Conservation (phyloP, 2,797 vertebrate species). For the Denticeps clupeoides region DNA sequence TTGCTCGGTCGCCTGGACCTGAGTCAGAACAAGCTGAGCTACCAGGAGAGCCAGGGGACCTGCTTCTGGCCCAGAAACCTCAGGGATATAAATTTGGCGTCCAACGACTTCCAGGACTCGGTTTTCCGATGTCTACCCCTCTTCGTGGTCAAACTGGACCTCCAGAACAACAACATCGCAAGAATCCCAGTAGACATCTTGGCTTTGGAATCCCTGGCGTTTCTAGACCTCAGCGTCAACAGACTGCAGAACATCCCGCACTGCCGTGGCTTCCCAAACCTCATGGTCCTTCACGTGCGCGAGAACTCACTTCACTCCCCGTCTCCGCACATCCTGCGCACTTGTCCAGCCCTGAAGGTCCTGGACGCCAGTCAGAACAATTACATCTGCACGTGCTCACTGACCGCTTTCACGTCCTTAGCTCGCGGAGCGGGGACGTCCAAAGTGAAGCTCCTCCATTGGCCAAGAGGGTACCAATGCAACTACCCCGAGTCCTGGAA, state of each 20-base stretch:
- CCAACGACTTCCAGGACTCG: conserved; percentile 51
- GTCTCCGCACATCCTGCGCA: conserved; percentile 45
- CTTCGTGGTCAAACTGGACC: conserved; percentile 45
- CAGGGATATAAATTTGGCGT: conserved; percentile 61
- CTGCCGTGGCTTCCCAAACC: conserved; percentile 47
- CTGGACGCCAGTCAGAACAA: conserved; percentile 62
- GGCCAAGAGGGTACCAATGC: conserved; percentile 69
- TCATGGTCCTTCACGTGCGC: conserved; percentile 55
- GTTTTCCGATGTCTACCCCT: conserved; percentile 72
- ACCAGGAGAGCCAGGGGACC: conserved; percentile 3
- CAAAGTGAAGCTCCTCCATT: conserved; percentile 44
- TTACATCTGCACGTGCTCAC: conserved; percentile 48
- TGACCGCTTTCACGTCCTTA: conserved; percentile 39
- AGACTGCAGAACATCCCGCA: conserved; percentile 62
- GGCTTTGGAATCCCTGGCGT: conserved; percentile 46
- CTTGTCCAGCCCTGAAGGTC: conserved; percentile 51
- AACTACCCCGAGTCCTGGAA: conserved; percentile 56
- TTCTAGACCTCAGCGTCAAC: conserved; percentile 71
- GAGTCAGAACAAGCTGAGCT: conserved; percentile 63
- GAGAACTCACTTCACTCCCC: conserved; percentile 65
- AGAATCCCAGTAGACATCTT: conserved; percentile 42
- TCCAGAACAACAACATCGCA: conserved; percentile 66
- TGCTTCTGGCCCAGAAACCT: conserved; percentile 65
- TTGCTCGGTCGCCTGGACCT: conserved; percentile 66
- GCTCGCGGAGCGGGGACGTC: not conserved